phyloP scores from a whole-genome alignment of 2,797 vertebrate genomes.

The Acestrorhynchus altus region DNA sequence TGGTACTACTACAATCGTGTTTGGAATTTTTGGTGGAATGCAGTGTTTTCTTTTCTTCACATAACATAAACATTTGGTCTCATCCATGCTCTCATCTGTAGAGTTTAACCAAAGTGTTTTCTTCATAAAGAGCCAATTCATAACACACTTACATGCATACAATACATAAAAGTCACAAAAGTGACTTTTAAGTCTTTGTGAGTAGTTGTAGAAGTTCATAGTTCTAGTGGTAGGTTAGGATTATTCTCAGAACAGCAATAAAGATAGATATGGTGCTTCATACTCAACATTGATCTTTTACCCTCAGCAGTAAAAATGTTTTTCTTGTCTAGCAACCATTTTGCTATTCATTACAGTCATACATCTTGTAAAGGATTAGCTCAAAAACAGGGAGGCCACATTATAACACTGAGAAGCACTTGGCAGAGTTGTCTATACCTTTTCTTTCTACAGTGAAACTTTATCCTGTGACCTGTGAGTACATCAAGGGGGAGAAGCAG shows the following conservation, averaged over 20 bases:
- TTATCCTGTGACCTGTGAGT: constrained; percentile 92
- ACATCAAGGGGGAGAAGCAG: constrained; percentile 93
- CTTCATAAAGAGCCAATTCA: too few species aligned
- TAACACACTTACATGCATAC: too few species aligned
- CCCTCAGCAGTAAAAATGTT: not conserved
- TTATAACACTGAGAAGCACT: not conserved
- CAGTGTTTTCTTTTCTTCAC: too few species aligned
- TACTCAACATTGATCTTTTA: not conserved
- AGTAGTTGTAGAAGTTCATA: too few species aligned
- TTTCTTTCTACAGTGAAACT: constrained; percentile 86
- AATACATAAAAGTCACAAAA: too few species aligned
- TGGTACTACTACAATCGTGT: too few species aligned
- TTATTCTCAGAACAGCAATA: not conserved
- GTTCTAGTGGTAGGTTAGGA: too few species aligned
- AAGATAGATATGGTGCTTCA: not conserved
- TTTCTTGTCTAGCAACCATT: not conserved
- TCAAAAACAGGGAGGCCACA: not conserved
- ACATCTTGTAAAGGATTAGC: not conserved
- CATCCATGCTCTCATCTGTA: too few species aligned
- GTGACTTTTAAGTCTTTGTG: too few species aligned
- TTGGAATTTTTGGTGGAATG: too few species aligned
- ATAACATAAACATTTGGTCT: too few species aligned
- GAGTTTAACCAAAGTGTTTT: too few species aligned
- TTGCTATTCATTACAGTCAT: not conserved
- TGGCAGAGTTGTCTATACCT: not conserved